Base-by-base conservation (phyloP, 2,113 vertebrate genomes). In the Malaclemys terrapin region DNA sequence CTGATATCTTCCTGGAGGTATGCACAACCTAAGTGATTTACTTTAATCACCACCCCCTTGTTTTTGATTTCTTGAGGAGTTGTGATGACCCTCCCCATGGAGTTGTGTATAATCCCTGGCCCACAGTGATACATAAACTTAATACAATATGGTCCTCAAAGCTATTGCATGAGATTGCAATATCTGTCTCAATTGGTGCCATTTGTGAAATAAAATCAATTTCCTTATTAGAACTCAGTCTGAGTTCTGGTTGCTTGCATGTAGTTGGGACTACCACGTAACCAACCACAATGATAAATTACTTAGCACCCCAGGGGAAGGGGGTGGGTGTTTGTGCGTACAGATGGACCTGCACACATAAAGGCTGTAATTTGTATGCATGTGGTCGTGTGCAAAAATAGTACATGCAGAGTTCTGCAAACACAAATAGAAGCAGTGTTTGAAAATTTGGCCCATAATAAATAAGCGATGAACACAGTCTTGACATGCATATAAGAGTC, bases 181-280 rank as follows among this genome's bases (percentile, higher is more conserved):
- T 62, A 62, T 62, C 27, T 62, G 57, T 62, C 11, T 13, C 27
- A 62, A 62, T 95, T 85, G 91, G 50, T 50, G 50, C 50, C 50
- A 50, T 50, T 50, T 50, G 50, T 50, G 50, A 50, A 50, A 50
- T 50, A 50, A 50, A 50, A 50, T 50, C 93, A 90, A 86, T 96
- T 94, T 95, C 89, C 25, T 3, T 93, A 72, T 93, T 93, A 87
- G 86, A 87, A 80, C 85, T 93, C 93, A 96, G 86, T 87, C 96
- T 96, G 90, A 91, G 89, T 94, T 95, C 47, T 92, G 83, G 91
- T 95, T 90, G 56, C 90, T 95, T 85, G 84, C 88, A 50, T 57
- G n/a, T 53, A 93, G 79, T 92, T 50, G 85, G 82, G 92, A 57
- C 87, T 93, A 91, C 81, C 94, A 89, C 88, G 65, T 91, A 80